Conservation (phyloP, 2,888 invertebrate species). For the Hoplodrina blanda region DNA sequence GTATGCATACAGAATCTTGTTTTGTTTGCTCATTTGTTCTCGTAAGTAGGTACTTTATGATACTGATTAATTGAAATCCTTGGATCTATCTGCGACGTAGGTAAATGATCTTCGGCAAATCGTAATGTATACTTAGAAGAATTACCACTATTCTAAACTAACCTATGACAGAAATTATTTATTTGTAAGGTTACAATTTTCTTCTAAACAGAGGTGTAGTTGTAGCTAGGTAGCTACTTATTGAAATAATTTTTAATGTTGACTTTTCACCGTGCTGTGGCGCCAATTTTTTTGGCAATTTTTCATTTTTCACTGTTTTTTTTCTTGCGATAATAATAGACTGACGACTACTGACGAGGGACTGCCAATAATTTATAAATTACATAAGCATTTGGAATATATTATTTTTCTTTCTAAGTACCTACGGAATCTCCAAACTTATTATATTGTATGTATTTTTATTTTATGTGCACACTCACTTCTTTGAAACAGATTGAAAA, state of each 20-base stretch:
- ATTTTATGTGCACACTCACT: constrained; percentile 83
- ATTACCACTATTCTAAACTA: not conserved
- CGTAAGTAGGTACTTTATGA: too few relatives aligned
- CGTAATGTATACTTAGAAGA: not conserved
- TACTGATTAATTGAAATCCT: not conserved
- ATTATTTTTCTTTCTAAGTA: constrained; percentile 2
- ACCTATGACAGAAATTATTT: not conserved
- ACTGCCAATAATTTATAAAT: not conserved
- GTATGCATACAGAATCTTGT: not conserved
- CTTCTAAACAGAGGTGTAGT: constrained; percentile 7
- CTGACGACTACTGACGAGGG: constrained; percentile 7
- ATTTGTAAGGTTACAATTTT: constrained; percentile 34
- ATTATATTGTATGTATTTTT: constrained; percentile 65
- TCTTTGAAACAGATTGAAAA: constrained; percentile 94
- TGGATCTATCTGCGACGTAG: not conserved
- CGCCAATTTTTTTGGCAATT: constrained; percentile 24
- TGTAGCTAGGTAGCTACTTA: not conserved
- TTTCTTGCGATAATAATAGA: constrained; percentile 29
- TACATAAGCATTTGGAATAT: not conserved
- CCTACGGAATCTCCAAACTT: constrained; percentile 58
- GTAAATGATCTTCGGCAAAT: not conserved
- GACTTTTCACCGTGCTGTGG: constrained; percentile 9
- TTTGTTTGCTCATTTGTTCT: not conserved
- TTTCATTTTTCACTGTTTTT: constrained; percentile 12
- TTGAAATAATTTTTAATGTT: not conserved